Conservation (phyloP, 2,113 vertebrate species). For the Chitala chitala region DNA sequence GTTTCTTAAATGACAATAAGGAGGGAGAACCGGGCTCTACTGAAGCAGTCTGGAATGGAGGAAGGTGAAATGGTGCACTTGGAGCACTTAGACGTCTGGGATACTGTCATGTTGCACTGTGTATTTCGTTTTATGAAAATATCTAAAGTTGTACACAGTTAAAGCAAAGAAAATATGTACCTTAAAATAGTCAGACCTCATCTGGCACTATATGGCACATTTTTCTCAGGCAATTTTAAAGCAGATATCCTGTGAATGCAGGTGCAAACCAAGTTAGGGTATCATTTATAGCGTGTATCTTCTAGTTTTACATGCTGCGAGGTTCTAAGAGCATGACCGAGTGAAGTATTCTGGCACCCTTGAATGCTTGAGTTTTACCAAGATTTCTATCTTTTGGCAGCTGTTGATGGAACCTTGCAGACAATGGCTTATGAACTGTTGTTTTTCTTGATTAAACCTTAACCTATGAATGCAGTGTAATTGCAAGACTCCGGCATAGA, state of each 20-base stretch:
- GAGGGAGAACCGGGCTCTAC: background rate
- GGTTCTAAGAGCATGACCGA: background rate
- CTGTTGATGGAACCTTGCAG: background rate
- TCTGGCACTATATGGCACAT: background rate
- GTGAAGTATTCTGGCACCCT: background rate
- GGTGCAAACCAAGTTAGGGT: background rate
- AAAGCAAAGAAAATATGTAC: background rate
- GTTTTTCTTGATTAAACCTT: slow-evolving; percentile 25
- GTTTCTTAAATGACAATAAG: background rate
- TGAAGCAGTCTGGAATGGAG: background rate
- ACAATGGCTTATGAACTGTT: slow-evolving; percentile 14
- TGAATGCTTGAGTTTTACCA: background rate
- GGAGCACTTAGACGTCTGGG: background rate
- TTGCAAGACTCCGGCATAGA: slow-evolving; percentile 14
- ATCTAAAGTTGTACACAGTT: background rate
- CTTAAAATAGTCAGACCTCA: background rate
- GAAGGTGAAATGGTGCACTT: background rate
- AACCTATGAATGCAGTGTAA: slow-evolving; percentile 15
- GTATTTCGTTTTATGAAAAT: background rate
- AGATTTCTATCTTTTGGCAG: background rate
- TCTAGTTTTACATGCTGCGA: background rate
- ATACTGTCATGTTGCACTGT: background rate
- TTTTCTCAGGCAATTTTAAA: background rate
- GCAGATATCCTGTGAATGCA: background rate
- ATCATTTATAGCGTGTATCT: background rate